These are phyloP conservation scores for Balearica regulorum DNA, from an alignment of 2,797 vertebrate genomes.

Conservation along the genomic window DNA sequence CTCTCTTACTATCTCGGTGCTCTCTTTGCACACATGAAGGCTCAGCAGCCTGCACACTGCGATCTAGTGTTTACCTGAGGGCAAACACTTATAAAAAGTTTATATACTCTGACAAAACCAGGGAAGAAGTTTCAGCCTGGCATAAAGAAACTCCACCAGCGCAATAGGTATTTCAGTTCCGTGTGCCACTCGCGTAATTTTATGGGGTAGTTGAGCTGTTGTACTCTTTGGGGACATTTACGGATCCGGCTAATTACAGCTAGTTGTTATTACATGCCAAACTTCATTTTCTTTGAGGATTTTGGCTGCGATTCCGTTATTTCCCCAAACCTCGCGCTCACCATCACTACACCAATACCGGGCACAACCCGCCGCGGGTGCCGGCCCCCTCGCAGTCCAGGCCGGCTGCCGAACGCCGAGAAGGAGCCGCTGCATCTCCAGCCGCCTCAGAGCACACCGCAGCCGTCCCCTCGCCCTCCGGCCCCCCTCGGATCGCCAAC, in stretches of 20 bases:
- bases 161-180: fast-evolving
- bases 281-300: background rate
- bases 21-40: background rate
- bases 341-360: no score
- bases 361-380: no score
- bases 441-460: no score
- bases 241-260: background rate
- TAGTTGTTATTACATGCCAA: background rate
- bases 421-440: no score
- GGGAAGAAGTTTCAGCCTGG: background rate
- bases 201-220: fast-evolving
- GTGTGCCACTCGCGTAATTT: fast-evolving
- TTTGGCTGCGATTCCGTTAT: fast-evolving
- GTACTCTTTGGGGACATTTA: background rate
- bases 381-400: no score
- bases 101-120: background rate
- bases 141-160: fast-evolving
- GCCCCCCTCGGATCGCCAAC: no score
- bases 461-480: no score
- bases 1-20: fast-evolving
- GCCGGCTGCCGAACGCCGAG: no score
- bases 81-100: background rate
- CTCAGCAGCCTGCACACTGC: background rate
- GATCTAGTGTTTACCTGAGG: background rate
- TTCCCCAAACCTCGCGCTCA: background rate